A percentile compares a stretch with the other conserved stretches of the same genome.
phyloP scores from a whole-genome alignment of 2,113 vertebrate genomes.

The Sorex araneus region DNA sequence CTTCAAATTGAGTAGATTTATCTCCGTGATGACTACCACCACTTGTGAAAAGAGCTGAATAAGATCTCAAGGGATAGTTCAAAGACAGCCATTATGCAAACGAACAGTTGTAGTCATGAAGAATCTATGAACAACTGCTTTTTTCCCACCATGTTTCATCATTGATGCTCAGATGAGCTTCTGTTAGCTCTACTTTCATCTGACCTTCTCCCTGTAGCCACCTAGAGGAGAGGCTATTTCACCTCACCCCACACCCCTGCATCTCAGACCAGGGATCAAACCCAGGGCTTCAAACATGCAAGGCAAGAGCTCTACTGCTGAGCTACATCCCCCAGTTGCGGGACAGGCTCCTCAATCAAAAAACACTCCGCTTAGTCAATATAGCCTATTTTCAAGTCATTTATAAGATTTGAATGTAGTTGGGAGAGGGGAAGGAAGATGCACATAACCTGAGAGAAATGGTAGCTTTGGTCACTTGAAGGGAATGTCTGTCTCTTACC shows the following conservation, averaged over 20 bases:
- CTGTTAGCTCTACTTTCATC: background rate
- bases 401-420: background rate
- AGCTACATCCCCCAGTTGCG: background rate
- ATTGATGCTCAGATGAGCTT: background rate
- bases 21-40: background rate
- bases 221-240: background rate
- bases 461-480: background rate
- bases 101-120: background rate
- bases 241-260: too few relatives aligned
- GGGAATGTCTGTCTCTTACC: background rate
- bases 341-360: background rate
- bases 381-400: background rate
- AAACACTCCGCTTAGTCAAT: background rate
- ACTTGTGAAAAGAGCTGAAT: conserved; percentile 10
- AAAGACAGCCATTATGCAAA: background rate
- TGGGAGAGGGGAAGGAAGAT: background rate
- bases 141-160: background rate
- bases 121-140: background rate
- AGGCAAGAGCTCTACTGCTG: too few relatives aligned
- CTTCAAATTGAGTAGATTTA: conserved; percentile 48
- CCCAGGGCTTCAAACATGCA: too few relatives aligned
- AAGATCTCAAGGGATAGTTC: conserved; percentile 13
- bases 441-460: background rate
- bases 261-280: background rate
- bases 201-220: background rate